Evolutionary conservation across 2,888 invertebrate species (phyloP), one percentile per base, ranked within the genome.

Genomic region (Julus scanicus): DNA sequence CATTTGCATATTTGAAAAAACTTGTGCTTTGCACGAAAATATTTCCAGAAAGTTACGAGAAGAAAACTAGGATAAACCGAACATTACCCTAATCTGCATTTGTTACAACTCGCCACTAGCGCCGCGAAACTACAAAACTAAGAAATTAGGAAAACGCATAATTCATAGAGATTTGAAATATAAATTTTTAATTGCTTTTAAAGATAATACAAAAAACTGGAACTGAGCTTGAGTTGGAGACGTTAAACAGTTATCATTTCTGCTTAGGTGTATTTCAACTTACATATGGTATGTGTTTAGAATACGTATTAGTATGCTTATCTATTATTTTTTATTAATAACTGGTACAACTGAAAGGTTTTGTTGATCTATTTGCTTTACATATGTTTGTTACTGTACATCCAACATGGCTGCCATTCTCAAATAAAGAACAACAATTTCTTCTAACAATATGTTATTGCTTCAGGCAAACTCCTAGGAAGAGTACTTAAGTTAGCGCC

Each of bases 181-280:
- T 85, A 85, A 85, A 85, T 85, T 40, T 85, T 85, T 48, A 85
- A 48, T 85, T 44, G 44, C 85, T 85, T 85, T 85, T 85, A 49
- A 85, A 85, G 85, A 85, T 85, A 85, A 85, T 85, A 85, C 85
- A 85, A 85, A 85, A 85, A 85, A 85, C 85, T 85, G 44, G 85
- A 85, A 85, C 85, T 85, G 85, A 85, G 85, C 85, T 85, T 85
- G 49, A 44, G 44, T 85, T 85, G 85, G 49, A 85, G 85, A 85
- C 44, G 49, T 37, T 80, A 85, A 85, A 85, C 85, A 85, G 85
- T 85, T 85, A 85, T 83, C 39, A 37, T 85, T 85, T 85, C 44
- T 49, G 85, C 49, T 85, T 85, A 85, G 85, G 40, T 85, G 44
- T 85, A 85, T 44, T 85, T 48, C 85, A 85, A 48, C 44, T 48